Evolutionary conservation across 2,888 invertebrate genomes (phyloP), one percentile per base, ranked within the genome.

Genomic region (Harpagoxenus sublaevis): DNA sequence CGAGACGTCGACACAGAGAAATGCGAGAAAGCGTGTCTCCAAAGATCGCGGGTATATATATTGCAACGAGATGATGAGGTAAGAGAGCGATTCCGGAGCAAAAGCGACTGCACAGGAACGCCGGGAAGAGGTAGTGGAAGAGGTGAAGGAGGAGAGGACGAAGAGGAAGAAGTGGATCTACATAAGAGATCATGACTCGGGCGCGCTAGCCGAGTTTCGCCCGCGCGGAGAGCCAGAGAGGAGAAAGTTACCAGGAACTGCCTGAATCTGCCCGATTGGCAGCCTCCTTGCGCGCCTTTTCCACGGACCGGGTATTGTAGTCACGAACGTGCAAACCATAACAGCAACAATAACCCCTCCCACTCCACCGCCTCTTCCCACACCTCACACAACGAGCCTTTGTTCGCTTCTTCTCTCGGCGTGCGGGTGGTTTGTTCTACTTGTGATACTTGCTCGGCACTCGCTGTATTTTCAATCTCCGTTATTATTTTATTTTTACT

Each of bases 181-280:
- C 92, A 92, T 91, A 91, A 92, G 92, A 92, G 93, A 93, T 93
- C 93, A 93, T 92, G 94, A 93, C 92, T 93, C 90, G 92, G 75
- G 70, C 77, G 84, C 87, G 89, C 92, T 92, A 93, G 93, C 89
- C 93, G 93, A 94, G 94, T 94, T 94, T 94, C 93, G 90, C 89
- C 89, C 88, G 89, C 83, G 75, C 78, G 70, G 83, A 77, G 73
- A 74, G 28, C 70, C 70, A 71, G 78, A 86, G 83, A 90, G 91
- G 94, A 93, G 94, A 94, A 94, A 94, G 94, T 94, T 93, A 91
- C 86, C 92, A 91, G 92, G 91, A 92, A 92, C 92, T 90, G 92
- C 84, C 88, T 90, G 91, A 92, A 92, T 92, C 92, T 93, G 92
- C 92, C 89, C 92, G 90, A 92, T 93, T 92, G 92, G 90, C 92